Conservation (phyloP, 2,888 invertebrate species). For the Drosophila parthenogenetica region DNA sequence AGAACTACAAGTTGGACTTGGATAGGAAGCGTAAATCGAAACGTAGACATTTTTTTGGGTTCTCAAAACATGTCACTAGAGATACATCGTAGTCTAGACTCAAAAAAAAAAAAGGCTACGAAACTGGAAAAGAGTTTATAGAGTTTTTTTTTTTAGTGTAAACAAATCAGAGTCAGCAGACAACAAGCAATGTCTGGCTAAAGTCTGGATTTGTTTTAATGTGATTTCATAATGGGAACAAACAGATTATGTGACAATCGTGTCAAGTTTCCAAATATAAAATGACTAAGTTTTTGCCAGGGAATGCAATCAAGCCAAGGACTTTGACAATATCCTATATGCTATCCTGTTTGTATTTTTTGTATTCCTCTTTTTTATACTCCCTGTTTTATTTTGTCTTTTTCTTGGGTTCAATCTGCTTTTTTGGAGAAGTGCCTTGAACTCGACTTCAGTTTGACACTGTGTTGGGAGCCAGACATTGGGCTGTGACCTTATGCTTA, state of each 20-base stretch:
- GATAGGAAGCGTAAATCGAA: neutral
- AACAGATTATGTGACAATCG: conserved; percentile 27
- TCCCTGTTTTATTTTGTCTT: neutral
- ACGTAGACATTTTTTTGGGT: neutral
- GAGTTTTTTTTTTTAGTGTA: neutral
- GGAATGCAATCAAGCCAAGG: neutral
- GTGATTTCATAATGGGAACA: conserved; percentile 8
- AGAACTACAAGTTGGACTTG: neutral
- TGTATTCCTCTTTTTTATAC: neutral
- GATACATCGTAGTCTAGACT: conserved; percentile 2
- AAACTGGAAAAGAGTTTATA: neutral
- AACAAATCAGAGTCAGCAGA: conserved; percentile 8
- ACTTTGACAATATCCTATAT: neutral
- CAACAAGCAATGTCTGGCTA: conserved; percentile 24
- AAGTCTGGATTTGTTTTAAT: conserved; percentile 30
- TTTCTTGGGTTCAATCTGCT: neutral
- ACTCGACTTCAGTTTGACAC: conserved; percentile 19
- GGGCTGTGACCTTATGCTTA: conserved; percentile 23
- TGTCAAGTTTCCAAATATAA: conserved; percentile 22
- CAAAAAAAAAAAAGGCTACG: no score
- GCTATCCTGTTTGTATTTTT: conserved; percentile 7
- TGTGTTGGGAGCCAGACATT: conserved; percentile 30
- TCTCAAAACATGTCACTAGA: neutral
- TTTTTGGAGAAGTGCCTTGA: conserved; percentile 25
- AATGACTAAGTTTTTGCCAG: neutral